Evolutionary conservation across 1,140 invertebrate species (phyloP).

Genomic region (Pogonomyrmex californicus): DNA sequence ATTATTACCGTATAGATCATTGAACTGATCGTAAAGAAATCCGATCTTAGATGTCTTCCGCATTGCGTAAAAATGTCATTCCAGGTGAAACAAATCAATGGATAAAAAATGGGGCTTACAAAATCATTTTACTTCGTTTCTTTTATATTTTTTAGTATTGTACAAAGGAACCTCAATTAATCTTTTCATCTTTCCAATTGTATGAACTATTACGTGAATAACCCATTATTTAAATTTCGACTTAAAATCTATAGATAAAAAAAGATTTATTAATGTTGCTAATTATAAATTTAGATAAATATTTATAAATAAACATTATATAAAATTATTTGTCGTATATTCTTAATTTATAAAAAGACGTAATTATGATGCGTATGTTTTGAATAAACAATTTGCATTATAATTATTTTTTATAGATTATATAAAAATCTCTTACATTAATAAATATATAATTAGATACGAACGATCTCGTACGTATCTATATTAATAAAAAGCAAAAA

Average conservation of each 20-base stretch:
- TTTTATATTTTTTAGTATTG: not conserved
- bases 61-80: not conserved
- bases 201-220: not conserved
- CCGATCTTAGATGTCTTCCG: not conserved
- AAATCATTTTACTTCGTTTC: not conserved
- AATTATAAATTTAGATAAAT: constrained; percentile 11
- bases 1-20: not conserved
- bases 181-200: not conserved
- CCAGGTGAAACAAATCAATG: not conserved
- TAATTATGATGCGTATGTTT: not conserved
- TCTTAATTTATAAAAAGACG: not conserved
- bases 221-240: not conserved
- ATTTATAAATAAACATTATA: not conserved
- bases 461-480: not conserved
- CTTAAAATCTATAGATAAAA: not conserved
- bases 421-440: not conserved
- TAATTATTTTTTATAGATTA: not conserved
- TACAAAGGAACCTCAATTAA: not conserved
- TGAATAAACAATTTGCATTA: constrained; percentile 4
- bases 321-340: constrained; percentile 1
- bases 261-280: not conserved
- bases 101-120: not conserved
- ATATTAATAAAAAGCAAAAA: not conserved
- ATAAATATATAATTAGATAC: not conserved
- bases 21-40: not conserved